Percentiles rank a stretch among this genome's conserved stretches.
Evolutionary conservation across 2,888 invertebrate species (phyloP).

Genomic region (Hydrotaea cyrtoneurina): DNA sequence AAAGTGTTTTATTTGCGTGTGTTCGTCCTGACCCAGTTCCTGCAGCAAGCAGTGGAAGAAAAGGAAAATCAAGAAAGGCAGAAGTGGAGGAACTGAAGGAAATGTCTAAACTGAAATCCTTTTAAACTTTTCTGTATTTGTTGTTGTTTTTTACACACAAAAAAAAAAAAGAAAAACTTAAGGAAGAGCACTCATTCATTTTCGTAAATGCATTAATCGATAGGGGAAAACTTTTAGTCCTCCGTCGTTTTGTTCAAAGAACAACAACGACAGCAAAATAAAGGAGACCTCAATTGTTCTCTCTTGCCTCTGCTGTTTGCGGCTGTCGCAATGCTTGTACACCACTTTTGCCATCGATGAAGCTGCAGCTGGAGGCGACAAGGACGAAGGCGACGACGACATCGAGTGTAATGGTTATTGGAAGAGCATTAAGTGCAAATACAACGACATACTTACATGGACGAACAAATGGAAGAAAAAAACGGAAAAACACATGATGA

Average conservation of each 20-base stretch:
- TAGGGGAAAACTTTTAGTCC: constrained; percentile 1
- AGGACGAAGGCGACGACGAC: constrained; percentile 19
- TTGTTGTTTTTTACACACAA: background rate
- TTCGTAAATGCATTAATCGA: constrained; percentile 3
- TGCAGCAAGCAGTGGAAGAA: background rate
- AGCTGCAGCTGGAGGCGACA: constrained; percentile 50
- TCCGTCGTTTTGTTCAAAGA: background rate
- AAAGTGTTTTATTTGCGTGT: background rate
- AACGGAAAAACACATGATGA: background rate
- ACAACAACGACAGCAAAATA: background rate
- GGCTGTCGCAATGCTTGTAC: background rate
- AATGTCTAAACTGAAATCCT: background rate
- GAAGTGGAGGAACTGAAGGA: background rate
- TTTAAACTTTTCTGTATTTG: background rate
- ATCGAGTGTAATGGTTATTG: constrained; percentile 16
- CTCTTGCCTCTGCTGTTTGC: background rate
- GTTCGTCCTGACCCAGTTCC: constrained; percentile 18
- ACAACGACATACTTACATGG: background rate
- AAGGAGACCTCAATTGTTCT: background rate
- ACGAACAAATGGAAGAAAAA: background rate
- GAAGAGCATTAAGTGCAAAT: constrained; percentile 1
- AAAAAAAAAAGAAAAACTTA: too few species aligned
- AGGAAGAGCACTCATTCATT: constrained; percentile 2
- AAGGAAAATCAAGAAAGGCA: background rate
- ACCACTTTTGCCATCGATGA: background rate